These are phyloP conservation scores for Suncus etruscus DNA, from an alignment of 2,113 vertebrate species.

Conservation along the genomic window DNA sequence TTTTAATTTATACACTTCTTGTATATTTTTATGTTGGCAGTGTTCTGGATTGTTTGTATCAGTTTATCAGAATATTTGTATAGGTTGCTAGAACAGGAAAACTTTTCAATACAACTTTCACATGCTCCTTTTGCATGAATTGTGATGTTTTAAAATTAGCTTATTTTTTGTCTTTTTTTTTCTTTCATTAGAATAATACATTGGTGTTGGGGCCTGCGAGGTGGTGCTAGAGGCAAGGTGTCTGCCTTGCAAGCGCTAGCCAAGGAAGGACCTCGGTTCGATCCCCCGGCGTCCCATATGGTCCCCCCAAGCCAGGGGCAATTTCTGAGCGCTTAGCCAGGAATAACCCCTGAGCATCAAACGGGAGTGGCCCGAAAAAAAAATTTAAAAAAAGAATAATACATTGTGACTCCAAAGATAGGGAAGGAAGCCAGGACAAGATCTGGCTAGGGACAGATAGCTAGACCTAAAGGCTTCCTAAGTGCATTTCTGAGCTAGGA, in stretches of 20 bases:
- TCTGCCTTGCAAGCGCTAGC: no score
- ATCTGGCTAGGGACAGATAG: accelerated
- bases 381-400: neutral
- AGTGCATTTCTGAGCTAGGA: neutral
- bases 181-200: neutral
- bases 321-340: no score
- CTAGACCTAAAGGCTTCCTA: neutral
- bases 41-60: neutral
- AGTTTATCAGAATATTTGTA: neutral
- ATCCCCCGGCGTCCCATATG: no score
- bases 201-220: no score
- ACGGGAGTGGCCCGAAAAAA: no score
- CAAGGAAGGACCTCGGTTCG: no score
- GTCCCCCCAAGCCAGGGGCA: no score
- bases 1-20: neutral
- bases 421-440: neutral
- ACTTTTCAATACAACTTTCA: neutral
- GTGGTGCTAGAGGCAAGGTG: no score
- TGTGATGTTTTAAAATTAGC: neutral
- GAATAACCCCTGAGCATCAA: no score
- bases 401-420: constrained; percentile 11
- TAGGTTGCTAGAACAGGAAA: neutral
- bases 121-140: neutral
- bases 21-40: neutral
- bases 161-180: neutral